A percentile compares a stretch with the other conserved stretches of the same genome.
phyloP scores from a whole-genome alignment of 1,140 invertebrate species.

The Dinoponera quadriceps region DNA sequence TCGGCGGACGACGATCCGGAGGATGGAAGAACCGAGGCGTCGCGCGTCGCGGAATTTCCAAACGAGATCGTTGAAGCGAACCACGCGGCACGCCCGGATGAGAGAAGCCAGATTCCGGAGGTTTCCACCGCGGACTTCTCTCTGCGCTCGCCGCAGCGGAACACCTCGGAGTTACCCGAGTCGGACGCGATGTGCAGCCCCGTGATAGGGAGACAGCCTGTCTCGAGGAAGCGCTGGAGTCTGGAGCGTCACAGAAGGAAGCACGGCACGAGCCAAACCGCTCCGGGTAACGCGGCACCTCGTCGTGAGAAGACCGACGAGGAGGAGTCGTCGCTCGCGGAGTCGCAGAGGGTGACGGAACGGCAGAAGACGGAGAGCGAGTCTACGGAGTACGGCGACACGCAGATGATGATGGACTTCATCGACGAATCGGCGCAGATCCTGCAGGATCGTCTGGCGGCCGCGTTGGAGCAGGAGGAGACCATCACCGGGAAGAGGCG shows the following conservation, averaged over 20 bases:
- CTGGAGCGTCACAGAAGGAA: not conserved
- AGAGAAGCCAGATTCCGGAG: constrained; percentile 32
- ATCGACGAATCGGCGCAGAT: constrained; percentile 66
- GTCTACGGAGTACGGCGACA: constrained; percentile 59
- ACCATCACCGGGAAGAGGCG: constrained; percentile 77
- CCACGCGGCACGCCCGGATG: constrained; percentile 71
- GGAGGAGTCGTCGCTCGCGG: not conserved
- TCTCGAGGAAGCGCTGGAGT: constrained; percentile 42
- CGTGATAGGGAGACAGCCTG: constrained; percentile 56
- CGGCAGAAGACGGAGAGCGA: not conserved
- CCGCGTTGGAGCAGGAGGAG: constrained; percentile 75
- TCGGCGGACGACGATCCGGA: not conserved
- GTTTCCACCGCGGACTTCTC: not conserved
- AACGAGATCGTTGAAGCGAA: constrained; percentile 68
- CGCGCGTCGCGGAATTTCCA: not conserved
- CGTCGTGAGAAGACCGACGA: not conserved
- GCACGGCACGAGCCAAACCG: not conserved
- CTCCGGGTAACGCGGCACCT: not conserved
- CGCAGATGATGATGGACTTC: constrained; percentile 66
- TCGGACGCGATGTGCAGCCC: constrained; percentile 34
- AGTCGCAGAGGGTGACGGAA: not conserved
- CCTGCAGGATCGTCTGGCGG: constrained; percentile 64
- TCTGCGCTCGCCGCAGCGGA: not conserved
- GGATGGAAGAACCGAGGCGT: not conserved
- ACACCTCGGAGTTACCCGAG: not conserved